A percentile compares a stretch with the other conserved stretches of the same genome.
phyloP scores from a whole-genome alignment of 2,888 invertebrate genomes.

The Micoletzkya japonica region DNA sequence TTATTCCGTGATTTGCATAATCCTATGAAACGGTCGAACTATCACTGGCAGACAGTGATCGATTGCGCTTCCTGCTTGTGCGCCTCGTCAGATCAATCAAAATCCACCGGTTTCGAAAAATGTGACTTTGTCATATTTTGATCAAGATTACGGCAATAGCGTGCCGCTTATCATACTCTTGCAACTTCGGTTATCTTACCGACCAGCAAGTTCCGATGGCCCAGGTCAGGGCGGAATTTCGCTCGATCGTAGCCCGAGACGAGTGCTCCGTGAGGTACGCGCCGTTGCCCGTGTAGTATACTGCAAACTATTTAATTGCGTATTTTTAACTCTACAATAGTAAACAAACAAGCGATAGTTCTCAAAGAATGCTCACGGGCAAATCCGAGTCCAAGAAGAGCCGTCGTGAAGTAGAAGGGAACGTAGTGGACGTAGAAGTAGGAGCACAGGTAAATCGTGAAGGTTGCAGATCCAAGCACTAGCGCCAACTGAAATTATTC shows the following conservation, averaged over 20 bases:
- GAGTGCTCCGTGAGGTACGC: slow-evolving; percentile 41
- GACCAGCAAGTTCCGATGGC: slow-evolving; percentile 40
- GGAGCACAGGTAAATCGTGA: slow-evolving; percentile 35
- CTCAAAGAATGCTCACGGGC: slow-evolving; percentile 42
- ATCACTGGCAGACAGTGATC: too few relatives aligned
- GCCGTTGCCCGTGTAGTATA: slow-evolving; percentile 43
- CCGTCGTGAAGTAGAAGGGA: slow-evolving; percentile 38
- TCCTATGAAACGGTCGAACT: too few relatives aligned
- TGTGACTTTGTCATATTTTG: too few relatives aligned
- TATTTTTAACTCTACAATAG: not conserved
- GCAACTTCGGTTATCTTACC: not conserved
- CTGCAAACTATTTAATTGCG: slow-evolving; percentile 33
- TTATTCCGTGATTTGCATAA: too few relatives aligned
- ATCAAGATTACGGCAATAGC: too few relatives aligned
- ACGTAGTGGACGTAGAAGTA: slow-evolving; percentile 44
- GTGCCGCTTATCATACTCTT: not conserved
- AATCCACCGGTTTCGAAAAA: too few relatives aligned
- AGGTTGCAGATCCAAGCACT: slow-evolving; percentile 30
- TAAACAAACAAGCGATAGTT: not conserved
- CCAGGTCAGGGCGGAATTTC: slow-evolving; percentile 41
- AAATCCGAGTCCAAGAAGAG: slow-evolving; percentile 42
- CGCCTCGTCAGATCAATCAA: too few relatives aligned
- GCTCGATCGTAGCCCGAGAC: slow-evolving; percentile 37
- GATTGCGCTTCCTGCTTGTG: too few relatives aligned
- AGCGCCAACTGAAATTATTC: slow-evolving; percentile 21